Conservation (phyloP, 1,140 invertebrate species). For the Saccostrea cuccullata region DNA sequence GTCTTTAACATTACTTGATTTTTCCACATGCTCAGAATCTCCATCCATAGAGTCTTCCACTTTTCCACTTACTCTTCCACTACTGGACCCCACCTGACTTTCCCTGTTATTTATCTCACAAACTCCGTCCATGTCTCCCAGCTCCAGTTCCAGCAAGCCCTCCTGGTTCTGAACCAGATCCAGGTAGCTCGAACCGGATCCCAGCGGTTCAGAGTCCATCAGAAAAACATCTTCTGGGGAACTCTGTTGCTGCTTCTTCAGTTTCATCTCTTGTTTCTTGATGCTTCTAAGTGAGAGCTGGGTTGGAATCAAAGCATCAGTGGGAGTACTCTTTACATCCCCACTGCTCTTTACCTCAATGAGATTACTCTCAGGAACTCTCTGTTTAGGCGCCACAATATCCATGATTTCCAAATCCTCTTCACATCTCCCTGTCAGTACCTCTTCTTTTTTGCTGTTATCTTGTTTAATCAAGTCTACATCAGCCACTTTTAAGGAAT, state of each 20-base stretch:
- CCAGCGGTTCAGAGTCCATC: conserved; percentile 52
- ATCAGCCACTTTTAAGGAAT: not conserved
- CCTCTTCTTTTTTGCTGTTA: not conserved
- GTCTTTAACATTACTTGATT: not conserved
- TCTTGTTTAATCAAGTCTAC: not conserved
- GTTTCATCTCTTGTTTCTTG: conserved; percentile 6
- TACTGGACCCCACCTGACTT: not conserved
- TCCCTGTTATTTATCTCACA: not conserved
- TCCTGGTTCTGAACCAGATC: conserved; percentile 41
- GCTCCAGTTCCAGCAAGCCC: conserved; percentile 12
- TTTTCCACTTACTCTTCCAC: not conserved
- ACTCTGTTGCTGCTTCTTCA: not conserved
- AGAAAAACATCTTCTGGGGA: conserved; percentile 53
- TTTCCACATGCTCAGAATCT: not conserved
- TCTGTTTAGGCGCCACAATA: not conserved
- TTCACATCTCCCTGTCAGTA: not conserved
- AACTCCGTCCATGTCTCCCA: not conserved
- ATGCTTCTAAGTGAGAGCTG: conserved; percentile 47
- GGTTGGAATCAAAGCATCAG: not conserved
- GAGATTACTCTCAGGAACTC: not conserved
- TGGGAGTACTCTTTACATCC: not conserved
- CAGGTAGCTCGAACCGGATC: not conserved
- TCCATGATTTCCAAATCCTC: not conserved
- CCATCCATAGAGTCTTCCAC: not conserved
- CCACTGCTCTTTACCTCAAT: not conserved